These are phyloP conservation scores for western clawed frog (Xenopus tropicalis) DNA, from an alignment of 2,113 vertebrate genomes.

Conservation along the genomic window DNA sequence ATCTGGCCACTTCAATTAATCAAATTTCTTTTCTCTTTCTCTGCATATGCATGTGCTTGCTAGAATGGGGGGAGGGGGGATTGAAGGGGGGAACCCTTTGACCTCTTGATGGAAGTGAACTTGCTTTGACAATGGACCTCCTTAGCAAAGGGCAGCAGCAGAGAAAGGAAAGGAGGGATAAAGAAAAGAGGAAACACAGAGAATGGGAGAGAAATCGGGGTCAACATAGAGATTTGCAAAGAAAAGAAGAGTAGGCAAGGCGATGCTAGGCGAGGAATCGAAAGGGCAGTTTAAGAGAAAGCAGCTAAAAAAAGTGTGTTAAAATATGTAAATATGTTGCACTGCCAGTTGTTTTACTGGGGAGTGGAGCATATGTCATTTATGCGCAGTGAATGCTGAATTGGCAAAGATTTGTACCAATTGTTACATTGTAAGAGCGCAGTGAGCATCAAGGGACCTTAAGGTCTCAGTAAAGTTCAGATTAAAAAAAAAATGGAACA, in stretches of 20 bases:
- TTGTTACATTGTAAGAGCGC: neutral
- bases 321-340: neutral
- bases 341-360: neutral
- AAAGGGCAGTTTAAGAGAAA: neutral
- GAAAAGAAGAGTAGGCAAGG: slow-evolving; percentile 16
- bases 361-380: neutral
- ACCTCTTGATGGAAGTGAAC: slow-evolving; percentile 8
- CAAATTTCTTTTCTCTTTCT: slow-evolving; percentile 39
- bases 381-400: no score
- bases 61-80: neutral
- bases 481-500: no score
- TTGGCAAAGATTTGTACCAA: neutral
- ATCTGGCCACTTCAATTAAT: slow-evolving; percentile 46
- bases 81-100: neutral
- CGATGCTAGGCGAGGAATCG: neutral
- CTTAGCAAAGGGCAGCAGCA: slow-evolving; percentile 23
- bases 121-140: slow-evolving; percentile 23
- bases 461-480: no score
- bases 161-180: slow-evolving; percentile 32
- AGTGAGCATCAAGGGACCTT: no score
- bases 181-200: slow-evolving; percentile 39
- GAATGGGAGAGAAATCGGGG: slow-evolving; percentile 35
- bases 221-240: neutral
- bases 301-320: neutral
- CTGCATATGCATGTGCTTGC: slow-evolving; percentile 1